Conservation (phyloP, 2,888 invertebrate species). For the Octonoba sinensis region DNA sequence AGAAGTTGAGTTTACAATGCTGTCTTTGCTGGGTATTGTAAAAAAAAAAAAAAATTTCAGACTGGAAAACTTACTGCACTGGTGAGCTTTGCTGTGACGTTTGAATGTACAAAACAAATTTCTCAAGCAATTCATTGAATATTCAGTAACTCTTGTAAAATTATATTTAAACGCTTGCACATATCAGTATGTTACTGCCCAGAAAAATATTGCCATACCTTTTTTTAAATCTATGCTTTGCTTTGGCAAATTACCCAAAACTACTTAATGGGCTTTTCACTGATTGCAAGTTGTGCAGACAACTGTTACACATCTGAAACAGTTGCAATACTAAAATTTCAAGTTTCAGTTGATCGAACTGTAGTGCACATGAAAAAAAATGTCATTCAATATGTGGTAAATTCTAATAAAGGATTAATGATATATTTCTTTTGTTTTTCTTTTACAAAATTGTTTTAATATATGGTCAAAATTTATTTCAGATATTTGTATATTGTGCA, state of each 20-base stretch:
- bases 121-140: conserved; percentile 50
- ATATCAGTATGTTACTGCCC: conserved; percentile 62
- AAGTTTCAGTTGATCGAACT: conserved; percentile 33
- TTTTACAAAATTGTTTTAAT: not conserved
- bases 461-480: no score
- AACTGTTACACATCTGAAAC: conserved; percentile 22
- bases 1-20: no score
- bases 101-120: conserved; percentile 55
- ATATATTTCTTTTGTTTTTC: conserved; percentile 15
- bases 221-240: conserved; percentile 43
- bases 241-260: conserved; percentile 40
- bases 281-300: conserved; percentile 39
- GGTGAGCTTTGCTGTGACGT: conserved; percentile 57
- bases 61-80: conserved; percentile 44
- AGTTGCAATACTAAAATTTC: conserved; percentile 43
- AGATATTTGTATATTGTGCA: no score
- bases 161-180: conserved; percentile 62
- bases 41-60: not conserved
- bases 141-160: conserved; percentile 45
- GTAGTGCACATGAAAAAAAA: conserved; percentile 55
- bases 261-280: conserved; percentile 47
- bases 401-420: conserved; percentile 61
- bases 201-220: conserved; percentile 48
- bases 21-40: not conserved
- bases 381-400: conserved; percentile 64